A percentile compares a stretch with the other conserved stretches of the same genome.
Conservation (phyloP, 1,140 invertebrate species). For the Microplitis mediator region DNA sequence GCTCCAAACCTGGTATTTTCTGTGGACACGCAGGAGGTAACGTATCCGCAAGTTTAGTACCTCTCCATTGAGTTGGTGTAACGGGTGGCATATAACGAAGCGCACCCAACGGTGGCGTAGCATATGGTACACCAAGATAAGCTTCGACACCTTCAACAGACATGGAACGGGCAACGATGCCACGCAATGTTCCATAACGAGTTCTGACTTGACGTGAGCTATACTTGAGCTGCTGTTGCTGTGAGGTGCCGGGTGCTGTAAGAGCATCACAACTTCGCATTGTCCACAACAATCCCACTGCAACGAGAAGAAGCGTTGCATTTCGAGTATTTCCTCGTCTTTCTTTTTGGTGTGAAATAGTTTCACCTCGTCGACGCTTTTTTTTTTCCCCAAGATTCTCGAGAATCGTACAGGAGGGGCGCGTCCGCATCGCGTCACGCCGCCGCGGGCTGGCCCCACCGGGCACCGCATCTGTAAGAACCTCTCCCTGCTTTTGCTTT, state of each 20-base stretch:
- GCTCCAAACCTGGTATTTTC: conserved; percentile 75
- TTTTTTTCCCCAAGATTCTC: conserved; percentile 46
- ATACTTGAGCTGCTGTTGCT: conserved; percentile 64
- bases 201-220: conserved; percentile 81
- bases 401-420: conserved; percentile 46
- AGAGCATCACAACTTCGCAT: background rate
- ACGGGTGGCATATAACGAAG: conserved; percentile 93
- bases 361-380: conserved; percentile 32
- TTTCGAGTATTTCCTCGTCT: background rate
- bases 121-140: conserved; percentile 95
- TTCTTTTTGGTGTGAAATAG: background rate
- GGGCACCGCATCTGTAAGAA: conserved; percentile 57
- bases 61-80: conserved; percentile 86
- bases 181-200: conserved; percentile 85
- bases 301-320: background rate
- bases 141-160: conserved; percentile 78
- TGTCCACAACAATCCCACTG: background rate
- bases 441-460: conserved; percentile 55
- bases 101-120: conserved; percentile 76
- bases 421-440: conserved; percentile 62
- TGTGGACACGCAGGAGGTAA: conserved; percentile 92
- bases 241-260: background rate
- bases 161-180: conserved; percentile 78
- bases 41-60: conserved; percentile 78
- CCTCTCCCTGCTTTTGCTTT: conserved; percentile 40